A percentile compares a stretch with the other conserved stretches of the same genome.
Evolutionary conservation across 2,888 invertebrate genomes (phyloP).

Genomic region (Acleris holmiana): DNA sequence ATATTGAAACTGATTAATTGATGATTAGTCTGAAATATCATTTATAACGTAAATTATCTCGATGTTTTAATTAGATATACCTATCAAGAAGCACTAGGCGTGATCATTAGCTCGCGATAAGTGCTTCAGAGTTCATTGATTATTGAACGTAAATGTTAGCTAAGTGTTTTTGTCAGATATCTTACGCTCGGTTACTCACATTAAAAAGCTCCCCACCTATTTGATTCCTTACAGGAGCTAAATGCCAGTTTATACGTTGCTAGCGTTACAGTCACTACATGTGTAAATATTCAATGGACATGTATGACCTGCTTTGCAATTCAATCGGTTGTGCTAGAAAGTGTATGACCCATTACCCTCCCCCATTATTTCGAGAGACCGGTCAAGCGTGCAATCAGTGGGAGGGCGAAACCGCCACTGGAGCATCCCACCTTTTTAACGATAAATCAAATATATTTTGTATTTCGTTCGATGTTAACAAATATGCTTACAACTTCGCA

Average conservation of each 20-base stretch:
- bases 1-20: slow-evolving; percentile 24
- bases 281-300: slow-evolving; percentile 74
- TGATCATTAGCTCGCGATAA: neutral
- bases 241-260: slow-evolving; percentile 64
- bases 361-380: slow-evolving; percentile 54
- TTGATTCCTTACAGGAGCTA: slow-evolving; percentile 60
- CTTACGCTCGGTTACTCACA: neutral
- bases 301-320: slow-evolving; percentile 68
- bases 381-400: slow-evolving; percentile 45
- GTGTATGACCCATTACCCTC: slow-evolving; percentile 68
- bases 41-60: slow-evolving; percentile 25
- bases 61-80: neutral
- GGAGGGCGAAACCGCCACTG: slow-evolving; percentile 39
- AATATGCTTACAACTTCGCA: too few species aligned
- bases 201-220: slow-evolving; percentile 46
- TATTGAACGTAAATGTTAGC: neutral
- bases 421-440: slow-evolving; percentile 10
- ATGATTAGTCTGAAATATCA: slow-evolving; percentile 27
- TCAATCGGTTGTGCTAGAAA: slow-evolving; percentile 67
- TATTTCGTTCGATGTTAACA: neutral
- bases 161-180: neutral
- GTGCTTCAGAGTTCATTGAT: neutral
- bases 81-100: neutral
- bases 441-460: neutral
- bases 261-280: slow-evolving; percentile 67